Base-by-base conservation (phyloP, 2,888 invertebrate genomes). In the Carpatolechia fugitivella region DNA sequence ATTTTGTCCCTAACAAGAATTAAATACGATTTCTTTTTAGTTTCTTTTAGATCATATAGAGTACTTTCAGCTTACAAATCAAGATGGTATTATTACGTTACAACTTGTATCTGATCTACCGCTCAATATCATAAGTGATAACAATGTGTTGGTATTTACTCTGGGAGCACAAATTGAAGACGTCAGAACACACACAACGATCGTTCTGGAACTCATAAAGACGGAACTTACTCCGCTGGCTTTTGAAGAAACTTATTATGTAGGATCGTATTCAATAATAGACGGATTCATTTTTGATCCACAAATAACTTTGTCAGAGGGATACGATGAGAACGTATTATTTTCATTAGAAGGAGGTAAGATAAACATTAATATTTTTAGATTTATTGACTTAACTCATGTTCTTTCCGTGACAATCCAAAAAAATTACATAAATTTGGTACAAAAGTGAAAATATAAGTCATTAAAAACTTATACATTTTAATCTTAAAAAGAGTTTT, bases 41-140 rank as follows among this genome's bases (percentile, higher is more conserved):
- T 63, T 54, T 59, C 54, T 69, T 72, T 66, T 63, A 72, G 73
- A 74, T 60, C 59, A 67, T 56, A 55, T 51, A 44, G 58, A 68
- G 24, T 66, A 66, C 58, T 71, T 74, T 59, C 64, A 68, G 61
- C 40, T 71, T 11, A 61, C 41, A 18, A 59, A 65, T 40, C 51
- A 61, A 41, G 54, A 56, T 16, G 60, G 63, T 7, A 16, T 6
- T 24, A 13, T 38, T 40, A 60, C 50, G 46, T 36, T 73, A 10
- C 50, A 57, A 54, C 24, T 70, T 44, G 24, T 46, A 36, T 41
- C 56, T 20, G 47, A 60, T 7, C 46, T 70, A 41, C 60, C 67
- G 13, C 33, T 24, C 18, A 64, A 66, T 16, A 50, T 68, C 40
- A 44, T 64, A 3, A 56, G 60, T 30, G 56, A 60, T 24, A 63